Evolutionary conservation across 2,113 vertebrate genomes (phyloP).

Genomic region (Lonchura striata): DNA sequence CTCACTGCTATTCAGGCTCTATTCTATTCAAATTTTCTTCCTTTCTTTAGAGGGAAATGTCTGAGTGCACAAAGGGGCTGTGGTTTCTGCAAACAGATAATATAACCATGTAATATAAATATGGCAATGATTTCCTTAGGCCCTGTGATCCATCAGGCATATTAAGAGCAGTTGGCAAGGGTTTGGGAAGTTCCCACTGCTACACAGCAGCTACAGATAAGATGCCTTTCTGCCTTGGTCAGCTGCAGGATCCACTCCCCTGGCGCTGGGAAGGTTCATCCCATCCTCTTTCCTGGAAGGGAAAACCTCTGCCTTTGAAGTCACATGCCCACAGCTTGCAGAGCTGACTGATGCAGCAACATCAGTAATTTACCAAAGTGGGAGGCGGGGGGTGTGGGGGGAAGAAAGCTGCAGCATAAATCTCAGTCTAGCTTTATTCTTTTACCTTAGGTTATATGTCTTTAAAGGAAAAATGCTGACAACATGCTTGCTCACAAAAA

Average conservation of each 20-base stretch:
- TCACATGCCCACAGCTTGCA: neutral
- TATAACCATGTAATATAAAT: neutral
- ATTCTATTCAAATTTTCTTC: neutral
- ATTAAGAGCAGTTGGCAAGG: constrained; percentile 39
- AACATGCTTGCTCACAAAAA: constrained; percentile 24
- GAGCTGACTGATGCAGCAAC: neutral
- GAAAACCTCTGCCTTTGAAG: constrained; percentile 5
- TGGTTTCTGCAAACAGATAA: constrained; percentile 29
- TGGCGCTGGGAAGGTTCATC: neutral
- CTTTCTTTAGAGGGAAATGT: neutral
- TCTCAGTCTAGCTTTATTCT: constrained; percentile 33
- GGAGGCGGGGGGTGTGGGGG: no score
- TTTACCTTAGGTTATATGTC: constrained; percentile 19
- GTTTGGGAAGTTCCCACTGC: neutral
- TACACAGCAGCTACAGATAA: neutral
- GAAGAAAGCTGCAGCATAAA: constrained; percentile 14
- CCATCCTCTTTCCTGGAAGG: neutral
- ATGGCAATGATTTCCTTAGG: constrained; percentile 32
- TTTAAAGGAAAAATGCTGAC: constrained; percentile 53
- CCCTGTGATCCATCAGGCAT: neutral
- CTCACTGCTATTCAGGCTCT: neutral
- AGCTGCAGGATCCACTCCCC: neutral
- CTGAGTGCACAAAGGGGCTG: neutral
- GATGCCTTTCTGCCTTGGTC: neutral
- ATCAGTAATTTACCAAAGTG: neutral